Base-by-base conservation (phyloP, 2,113 vertebrate species). In the Eleginops maclovinus region DNA sequence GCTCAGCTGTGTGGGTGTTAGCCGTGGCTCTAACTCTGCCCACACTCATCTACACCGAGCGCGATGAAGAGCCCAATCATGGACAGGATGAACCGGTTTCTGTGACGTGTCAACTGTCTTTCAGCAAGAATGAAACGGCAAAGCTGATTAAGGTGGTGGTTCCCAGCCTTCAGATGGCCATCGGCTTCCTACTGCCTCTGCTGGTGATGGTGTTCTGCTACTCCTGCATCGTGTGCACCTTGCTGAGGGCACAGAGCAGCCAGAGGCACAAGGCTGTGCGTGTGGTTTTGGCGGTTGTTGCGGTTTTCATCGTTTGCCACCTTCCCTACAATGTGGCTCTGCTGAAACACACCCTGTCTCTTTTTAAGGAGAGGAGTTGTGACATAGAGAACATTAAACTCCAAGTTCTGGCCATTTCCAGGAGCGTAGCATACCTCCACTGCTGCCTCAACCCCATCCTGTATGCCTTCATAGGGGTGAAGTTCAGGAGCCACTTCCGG, bases 401-500 rank as follows among this genome's bases (percentile, higher is more conserved):
- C 16, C 88, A 92, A 8, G 81, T 75, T 0, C 74, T 87, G 66
- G 91, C 82, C 1, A 17, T 91, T 68, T 95, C 94, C 2, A 94
- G 94, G 78, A 94, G 90, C 15, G 6, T 98, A 47, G 97, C 98
- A 1, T 99, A 97, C 90, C 94, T 98, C 53, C 97, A 97, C 83
- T 98, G 97, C 81, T 97, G 98, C 3, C 91, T 98, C 60, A 99
- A 99, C 70, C 97, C 98, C 0, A 82, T 98, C 60, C 95, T 99
- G 28, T 99, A 99, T 0, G 98, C 97, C 0, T 99, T 99, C 72
- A 86, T 98, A 0, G 97, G 97, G 4, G 96, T 97, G 49, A 97
- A 95, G 87, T 99, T 99, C 80, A 91, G 97, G 63, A 96, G 72
- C 88, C 95, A 97, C 88, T 97, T 99, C 77, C 60, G 76, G 51